Percentiles rank a stretch among this genome's conserved stretches.
Evolutionary conservation across 2,797 vertebrate species (phyloP).

Genomic region (Schizopygopsis pylzovi): DNA sequence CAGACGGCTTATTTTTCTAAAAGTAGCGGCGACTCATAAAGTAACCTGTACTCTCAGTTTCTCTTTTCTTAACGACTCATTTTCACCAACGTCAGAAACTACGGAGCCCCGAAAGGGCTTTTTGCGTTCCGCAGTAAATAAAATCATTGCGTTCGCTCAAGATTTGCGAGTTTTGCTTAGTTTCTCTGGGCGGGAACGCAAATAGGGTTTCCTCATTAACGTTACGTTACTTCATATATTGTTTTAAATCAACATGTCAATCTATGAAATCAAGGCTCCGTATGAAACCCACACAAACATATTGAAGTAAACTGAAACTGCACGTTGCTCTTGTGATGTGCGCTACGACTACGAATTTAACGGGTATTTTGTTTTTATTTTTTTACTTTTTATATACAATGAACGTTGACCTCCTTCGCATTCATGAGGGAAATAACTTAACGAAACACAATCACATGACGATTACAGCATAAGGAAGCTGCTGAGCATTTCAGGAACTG

Average conservation of each 20-base stretch:
- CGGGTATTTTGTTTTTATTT: no score
- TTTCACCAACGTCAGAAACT: background rate
- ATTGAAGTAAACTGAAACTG: background rate
- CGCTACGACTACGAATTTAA: background rate
- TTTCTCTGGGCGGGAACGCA: background rate
- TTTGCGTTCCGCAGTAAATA: no score
- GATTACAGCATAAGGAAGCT: background rate
- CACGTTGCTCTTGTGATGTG: background rate
- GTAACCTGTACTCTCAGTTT: background rate
- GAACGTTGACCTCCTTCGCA: background rate
- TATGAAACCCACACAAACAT: background rate
- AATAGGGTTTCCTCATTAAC: background rate
- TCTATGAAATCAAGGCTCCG: background rate
- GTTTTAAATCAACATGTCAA: background rate
- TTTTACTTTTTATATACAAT: background rate
- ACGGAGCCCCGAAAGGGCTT: background rate
- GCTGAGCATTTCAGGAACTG: background rate
- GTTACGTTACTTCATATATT: background rate
- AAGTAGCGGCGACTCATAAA: background rate
- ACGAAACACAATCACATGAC: constrained; percentile 27
- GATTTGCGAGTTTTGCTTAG: background rate
- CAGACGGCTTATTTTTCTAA: no score
- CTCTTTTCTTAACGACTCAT: background rate
- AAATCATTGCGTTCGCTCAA: background rate
- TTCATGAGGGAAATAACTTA: background rate